These are phyloP conservation scores for Rhagium mordax DNA, from an alignment of 2,888 invertebrate species.

Conservation along the genomic window DNA sequence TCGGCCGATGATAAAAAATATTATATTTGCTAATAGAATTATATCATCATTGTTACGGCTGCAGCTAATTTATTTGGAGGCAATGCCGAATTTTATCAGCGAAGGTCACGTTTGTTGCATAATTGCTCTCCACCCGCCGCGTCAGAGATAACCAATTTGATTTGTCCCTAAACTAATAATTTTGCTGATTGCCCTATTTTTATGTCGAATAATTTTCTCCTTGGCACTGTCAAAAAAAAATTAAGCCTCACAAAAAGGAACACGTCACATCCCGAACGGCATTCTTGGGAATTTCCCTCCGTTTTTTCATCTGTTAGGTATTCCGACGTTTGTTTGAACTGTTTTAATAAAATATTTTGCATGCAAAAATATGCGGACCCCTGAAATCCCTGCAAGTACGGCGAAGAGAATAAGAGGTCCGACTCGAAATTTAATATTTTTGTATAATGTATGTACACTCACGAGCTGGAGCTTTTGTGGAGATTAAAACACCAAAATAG, in stretches of 20 bases:
- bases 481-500: not conserved
- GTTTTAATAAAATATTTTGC: slow-evolving; percentile 8
- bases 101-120: no score
- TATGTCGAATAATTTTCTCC: no score
- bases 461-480: not conserved
- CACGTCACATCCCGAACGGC: not conserved
- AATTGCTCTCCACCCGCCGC: no score
- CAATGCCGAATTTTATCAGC: no score
- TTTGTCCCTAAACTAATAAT: no score
- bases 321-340: slow-evolving; percentile 3
- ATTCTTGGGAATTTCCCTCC: not conserved
- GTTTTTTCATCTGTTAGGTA: slow-evolving; percentile 1
- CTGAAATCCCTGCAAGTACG: slow-evolving; percentile 1
- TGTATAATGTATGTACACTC: slow-evolving; percentile 5
- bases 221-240: no score
- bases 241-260: not conserved
- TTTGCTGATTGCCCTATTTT: no score
- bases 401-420: not conserved
- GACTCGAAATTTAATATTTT: not conserved
- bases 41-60: no score
- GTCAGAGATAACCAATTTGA: no score
- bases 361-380: slow-evolving; percentile 13
- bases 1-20: not conserved
- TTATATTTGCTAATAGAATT: no score
- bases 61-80: no score